phyloP scores from a whole-genome alignment of 2,113 vertebrate species.

The Egretta garzetta region DNA sequence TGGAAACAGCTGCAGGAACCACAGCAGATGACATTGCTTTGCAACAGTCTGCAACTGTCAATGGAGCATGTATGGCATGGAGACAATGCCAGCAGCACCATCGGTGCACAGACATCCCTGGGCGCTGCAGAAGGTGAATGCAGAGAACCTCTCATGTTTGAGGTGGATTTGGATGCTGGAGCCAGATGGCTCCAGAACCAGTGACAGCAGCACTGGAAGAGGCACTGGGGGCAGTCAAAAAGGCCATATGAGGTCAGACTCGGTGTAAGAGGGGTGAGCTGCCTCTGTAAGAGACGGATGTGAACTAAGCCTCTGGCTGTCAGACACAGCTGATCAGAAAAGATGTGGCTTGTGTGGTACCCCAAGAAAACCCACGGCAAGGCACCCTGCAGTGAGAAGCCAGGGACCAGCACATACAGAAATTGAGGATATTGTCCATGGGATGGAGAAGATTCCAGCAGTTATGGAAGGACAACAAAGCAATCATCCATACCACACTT shows the following conservation, averaged over 20 bases:
- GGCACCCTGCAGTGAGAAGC: neutral
- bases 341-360: neutral
- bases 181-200: neutral
- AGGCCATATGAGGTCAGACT: neutral
- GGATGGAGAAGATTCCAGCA: neutral
- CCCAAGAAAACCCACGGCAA: neutral
- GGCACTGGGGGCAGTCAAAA: neutral
- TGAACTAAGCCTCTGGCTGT: neutral
- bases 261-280: neutral
- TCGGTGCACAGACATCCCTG: neutral
- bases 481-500: neutral
- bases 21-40: neutral
- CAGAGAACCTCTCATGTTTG: neutral
- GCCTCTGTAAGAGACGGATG: neutral
- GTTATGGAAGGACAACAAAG: neutral
- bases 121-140: neutral
- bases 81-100: neutral
- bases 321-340: neutral
- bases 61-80: neutral
- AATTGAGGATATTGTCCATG: neutral
- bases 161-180: neutral
- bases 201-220: neutral
- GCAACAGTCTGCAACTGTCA: neutral
- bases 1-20: neutral
- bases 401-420: neutral